phyloP scores from a whole-genome alignment of 2,797 vertebrate genomes.

The Sandelia bainsii region DNA sequence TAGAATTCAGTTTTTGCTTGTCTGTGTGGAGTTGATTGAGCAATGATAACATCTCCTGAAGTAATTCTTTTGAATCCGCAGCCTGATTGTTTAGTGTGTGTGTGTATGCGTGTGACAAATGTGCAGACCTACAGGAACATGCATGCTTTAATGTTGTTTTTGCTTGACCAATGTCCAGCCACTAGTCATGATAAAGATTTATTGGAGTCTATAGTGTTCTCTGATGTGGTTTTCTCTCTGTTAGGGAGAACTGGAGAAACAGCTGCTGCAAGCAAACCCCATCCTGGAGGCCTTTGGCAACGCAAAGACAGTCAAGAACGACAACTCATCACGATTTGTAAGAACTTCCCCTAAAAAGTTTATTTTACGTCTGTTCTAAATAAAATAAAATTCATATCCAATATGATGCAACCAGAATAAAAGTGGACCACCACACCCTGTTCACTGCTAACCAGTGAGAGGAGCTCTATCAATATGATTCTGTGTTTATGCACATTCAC shows the following conservation, averaged over 20 bases:
- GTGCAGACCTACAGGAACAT: conserved; percentile 17
- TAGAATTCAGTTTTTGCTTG: conserved; percentile 20
- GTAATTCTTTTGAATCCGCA: conserved; percentile 31
- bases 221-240: conserved; percentile 20
- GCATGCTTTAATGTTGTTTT: conserved; percentile 28
- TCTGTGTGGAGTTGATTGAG: conserved; percentile 25
- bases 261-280: conserved; percentile 97
- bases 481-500: too few species aligned
- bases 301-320: conserved; percentile 98
- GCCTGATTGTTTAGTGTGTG: conserved; percentile 3
- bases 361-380: background rate
- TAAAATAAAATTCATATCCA: background rate
- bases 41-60: conserved; percentile 41
- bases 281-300: conserved; percentile 99
- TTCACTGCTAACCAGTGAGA: too few species aligned
- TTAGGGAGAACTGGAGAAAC: conserved; percentile 96
- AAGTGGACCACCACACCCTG: background rate
- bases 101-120: background rate
- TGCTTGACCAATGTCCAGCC: background rate
- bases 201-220: background rate
- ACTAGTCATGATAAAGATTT: background rate
- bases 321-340: conserved; percentile 99
- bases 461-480: too few species aligned
- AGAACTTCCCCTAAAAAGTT: conserved; percentile 65
- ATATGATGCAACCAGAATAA: background rate